These are phyloP conservation scores for Merops nubicus DNA, from an alignment of 2,113 vertebrate species.

Conservation along the genomic window DNA sequence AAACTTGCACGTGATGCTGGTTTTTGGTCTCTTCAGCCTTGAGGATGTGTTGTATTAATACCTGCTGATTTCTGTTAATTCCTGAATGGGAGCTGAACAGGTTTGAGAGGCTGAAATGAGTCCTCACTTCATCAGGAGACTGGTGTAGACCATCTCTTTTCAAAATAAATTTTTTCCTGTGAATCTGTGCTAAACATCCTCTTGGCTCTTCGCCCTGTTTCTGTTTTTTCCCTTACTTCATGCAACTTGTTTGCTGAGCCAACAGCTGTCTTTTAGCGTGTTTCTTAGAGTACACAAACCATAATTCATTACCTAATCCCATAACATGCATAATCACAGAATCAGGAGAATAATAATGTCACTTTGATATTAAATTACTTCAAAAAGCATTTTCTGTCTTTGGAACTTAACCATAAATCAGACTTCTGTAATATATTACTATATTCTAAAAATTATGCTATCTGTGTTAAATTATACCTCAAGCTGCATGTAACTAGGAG, in stretches of 20 bases:
- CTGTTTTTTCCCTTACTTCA: neutral
- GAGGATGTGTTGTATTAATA: neutral
- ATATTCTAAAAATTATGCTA: neutral
- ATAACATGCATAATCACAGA: neutral
- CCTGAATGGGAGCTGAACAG: fast-evolving
- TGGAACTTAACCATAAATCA: neutral
- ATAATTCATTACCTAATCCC: neutral
- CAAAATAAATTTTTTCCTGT: neutral
- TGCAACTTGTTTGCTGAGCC: neutral
- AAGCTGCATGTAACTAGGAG: neutral
- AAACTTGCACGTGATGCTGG: fast-evolving
- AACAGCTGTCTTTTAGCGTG: neutral
- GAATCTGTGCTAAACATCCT: neutral
- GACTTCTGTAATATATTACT: neutral
- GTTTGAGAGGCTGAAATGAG: neutral
- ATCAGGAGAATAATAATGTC: neutral
- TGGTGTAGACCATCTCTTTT: neutral
- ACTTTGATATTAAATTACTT: neutral
- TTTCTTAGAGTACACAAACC: neutral
- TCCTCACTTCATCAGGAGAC: neutral
- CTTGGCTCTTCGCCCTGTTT: neutral
- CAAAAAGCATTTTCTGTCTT: neutral
- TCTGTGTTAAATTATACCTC: neutral
- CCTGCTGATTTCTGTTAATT: neutral
- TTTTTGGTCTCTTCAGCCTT: neutral